Base-by-base conservation (phyloP, 2,888 invertebrate species). In the Pristionchus fissidentatus region DNA sequence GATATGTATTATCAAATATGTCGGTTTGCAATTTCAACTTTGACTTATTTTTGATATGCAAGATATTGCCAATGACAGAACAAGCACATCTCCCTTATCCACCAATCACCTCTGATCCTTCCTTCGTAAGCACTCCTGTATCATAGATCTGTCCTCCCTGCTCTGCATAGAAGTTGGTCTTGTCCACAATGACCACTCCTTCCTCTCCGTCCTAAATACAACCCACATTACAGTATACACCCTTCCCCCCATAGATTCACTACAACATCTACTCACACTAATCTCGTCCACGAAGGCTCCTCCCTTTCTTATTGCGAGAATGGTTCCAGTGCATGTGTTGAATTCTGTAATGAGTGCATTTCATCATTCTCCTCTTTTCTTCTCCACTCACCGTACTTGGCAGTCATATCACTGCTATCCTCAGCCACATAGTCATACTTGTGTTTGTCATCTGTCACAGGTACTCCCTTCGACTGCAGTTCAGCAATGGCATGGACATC, bases 111-210 rank as follows among this genome's bases (percentile, higher is more conserved):
- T 97, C 96, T 93, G 97, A 96, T 84, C 94, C 95, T 8, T 94
- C 93, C 94, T 96, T 97, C 0, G 85, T 87, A 93, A 97, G 94
- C 89, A 95, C 97, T 35, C 99, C 99, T 92, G 96, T 96, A 93
- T 99, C 99, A 93, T 95, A 97, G 90, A 97, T 97, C 94, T 99
- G 99, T 22, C 99, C 99, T 86, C 99, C 99, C 93, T 98, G 97
- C 93, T 99, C 99, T 0, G 99, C 98, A 93, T 99, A 99, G 93
- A 99, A 99, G 93, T 95, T 96, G 0, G 98, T 99, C 35, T 43
- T 52, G 93, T 99, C 96, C 85, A 99, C 94, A 87, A 99, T 94
- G 83, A 99, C 93, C 29, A 97, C 98, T 93, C 97, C 97, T 93
- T 97, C 96, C 91, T 96, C 95, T 0, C 97, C 97, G 43, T 96